A percentile compares a stretch with the other conserved stretches of the same genome.
Conservation (phyloP, 2,113 vertebrate species). For the Alligator mississippiensis region DNA sequence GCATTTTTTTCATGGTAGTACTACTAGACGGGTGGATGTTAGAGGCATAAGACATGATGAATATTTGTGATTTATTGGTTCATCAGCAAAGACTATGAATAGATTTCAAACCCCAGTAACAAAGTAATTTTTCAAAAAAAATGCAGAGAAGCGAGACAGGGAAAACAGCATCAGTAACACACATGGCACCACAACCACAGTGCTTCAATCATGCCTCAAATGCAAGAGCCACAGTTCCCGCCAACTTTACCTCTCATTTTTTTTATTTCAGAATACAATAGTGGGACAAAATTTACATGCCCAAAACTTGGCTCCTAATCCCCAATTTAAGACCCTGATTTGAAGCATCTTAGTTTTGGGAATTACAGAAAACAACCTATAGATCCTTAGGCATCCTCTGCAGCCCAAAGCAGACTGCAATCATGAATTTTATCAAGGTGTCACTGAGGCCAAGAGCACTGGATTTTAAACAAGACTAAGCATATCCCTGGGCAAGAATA, state of each 20-base stretch:
- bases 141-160: no score
- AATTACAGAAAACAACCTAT: not conserved
- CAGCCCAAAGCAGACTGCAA: not conserved
- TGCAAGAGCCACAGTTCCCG: no score
- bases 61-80: accelerated
- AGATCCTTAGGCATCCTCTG: not conserved
- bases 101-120: not conserved
- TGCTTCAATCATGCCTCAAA: no score
- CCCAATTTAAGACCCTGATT: not conserved
- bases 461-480: not conserved
- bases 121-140: not conserved
- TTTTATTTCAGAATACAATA: no score
- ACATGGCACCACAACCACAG: no score
- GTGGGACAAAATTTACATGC: not conserved
- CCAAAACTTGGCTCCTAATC: not conserved
- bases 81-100: not conserved
- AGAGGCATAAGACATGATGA: accelerated
- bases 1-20: not conserved
- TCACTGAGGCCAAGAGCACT: no score
- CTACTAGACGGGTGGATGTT: not conserved
- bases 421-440: not conserved
- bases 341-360: not conserved
- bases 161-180: no score
- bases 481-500: not conserved
- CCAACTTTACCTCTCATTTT: no score